Evolutionary conservation across 2,888 invertebrate species (phyloP), one percentile per base, ranked within the genome.

Genomic region (Megastigmus dorsalis): DNA sequence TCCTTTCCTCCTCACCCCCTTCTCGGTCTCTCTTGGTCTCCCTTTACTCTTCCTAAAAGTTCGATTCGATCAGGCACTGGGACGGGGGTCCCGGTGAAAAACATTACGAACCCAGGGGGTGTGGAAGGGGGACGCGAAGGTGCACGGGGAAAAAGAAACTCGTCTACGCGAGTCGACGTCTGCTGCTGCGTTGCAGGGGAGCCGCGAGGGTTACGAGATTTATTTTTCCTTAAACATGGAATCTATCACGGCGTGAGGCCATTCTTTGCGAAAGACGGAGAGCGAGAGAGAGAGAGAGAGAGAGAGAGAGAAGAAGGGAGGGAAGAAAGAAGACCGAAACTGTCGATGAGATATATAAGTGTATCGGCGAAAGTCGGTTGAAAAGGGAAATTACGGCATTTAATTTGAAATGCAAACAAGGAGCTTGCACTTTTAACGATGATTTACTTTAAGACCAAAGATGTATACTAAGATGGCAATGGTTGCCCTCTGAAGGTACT

Each of bases 171-270:
- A 18, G 9, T 10, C 45, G 9, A 30, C n/a, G 52, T 28, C 52
- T 52, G 28, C 7, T 30, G 23, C 54, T 18, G 59, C 55, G 76
- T 60, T 4, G 26, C 6, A 38, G 41, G 33, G n/a, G 41, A 38
- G 26, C n/a, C 18, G 26, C 43, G 23, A 43, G 45, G 54, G 65
- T 18, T 36, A 45, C 23, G 67, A 79, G 80, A 82, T 82, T 80
- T 80, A 81, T 80, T 80, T 80, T 79, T 78, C 79, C 79, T 80
- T 81, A 81, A 81, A 81, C 78, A 79, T 79, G 81, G 79, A 81
- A 81, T 81, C 80, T 79, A 82, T 82, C 80, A 80, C 78, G 76
- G 77, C 48, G 45, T 57, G 60, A 68, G 73, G 59, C 77, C 70
- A 78, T 79, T 79, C 79, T 79, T 79, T 65, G 70, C 4, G 43